phyloP scores from a whole-genome alignment of 2,113 vertebrate species.

The Ochotona princeps region DNA sequence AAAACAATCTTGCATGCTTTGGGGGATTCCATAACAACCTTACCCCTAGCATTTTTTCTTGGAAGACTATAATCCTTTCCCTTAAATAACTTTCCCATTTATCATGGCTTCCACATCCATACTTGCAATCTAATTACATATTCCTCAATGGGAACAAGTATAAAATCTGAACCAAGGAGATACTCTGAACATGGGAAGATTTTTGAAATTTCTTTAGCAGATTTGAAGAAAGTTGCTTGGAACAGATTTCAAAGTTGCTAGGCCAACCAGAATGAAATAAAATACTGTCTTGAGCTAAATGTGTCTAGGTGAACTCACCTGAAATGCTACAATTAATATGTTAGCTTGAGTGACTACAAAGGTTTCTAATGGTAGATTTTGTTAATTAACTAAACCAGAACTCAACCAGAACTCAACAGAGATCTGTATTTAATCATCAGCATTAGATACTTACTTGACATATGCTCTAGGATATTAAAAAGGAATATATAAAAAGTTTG shows the following conservation, averaged over 20 bases:
- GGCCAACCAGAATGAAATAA: neutral
- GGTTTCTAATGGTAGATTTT: neutral
- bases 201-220: neutral
- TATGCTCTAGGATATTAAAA: neutral
- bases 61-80: neutral
- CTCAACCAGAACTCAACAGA: too few relatives aligned
- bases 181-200: neutral
- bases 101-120: neutral
- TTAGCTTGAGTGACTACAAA: conserved; percentile 7
- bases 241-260: neutral
- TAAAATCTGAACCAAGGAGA: conserved; percentile 13
- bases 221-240: neutral
- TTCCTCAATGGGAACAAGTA: neutral
- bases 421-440: neutral
- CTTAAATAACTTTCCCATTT: neutral
- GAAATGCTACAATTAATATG: neutral
- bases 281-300: neutral
- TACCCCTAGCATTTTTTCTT: neutral
- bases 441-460: neutral
- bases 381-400: neutral
- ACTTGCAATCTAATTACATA: neutral
- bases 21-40: neutral
- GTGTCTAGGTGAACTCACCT: neutral
- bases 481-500: conserved; percentile 28
- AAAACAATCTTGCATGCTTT: neutral